These are phyloP conservation scores for Salticus scenicus DNA, from an alignment of 2,888 invertebrate species.

Conservation along the genomic window DNA sequence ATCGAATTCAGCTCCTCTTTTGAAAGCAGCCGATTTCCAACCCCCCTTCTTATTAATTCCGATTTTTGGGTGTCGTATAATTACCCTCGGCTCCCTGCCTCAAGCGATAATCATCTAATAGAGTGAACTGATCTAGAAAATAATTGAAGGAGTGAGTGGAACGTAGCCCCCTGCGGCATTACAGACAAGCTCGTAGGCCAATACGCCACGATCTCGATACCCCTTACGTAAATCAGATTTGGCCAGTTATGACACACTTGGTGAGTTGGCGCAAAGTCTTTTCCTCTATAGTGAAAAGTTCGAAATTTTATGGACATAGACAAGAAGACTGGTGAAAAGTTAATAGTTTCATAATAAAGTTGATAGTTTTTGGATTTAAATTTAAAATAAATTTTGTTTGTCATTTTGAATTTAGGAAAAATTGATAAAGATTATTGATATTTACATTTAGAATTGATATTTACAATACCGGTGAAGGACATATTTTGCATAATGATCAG, in stretches of 20 bases:
- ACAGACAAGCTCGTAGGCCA: not conserved
- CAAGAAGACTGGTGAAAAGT: too few relatives aligned
- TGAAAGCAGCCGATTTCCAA: not conserved
- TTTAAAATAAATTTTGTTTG: too few relatives aligned
- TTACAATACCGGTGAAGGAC: too few relatives aligned
- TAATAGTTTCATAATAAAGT: too few relatives aligned
- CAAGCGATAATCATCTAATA: conserved; percentile 68
- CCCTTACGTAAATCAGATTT: not conserved
- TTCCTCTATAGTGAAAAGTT: too few relatives aligned
- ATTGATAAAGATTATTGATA: too few relatives aligned
- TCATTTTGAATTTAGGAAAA: too few relatives aligned
- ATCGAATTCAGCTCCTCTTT: not conserved
- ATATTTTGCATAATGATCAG: too few relatives aligned
- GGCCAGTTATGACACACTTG: not conserved
- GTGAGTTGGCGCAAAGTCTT: too few relatives aligned
- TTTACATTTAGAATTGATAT: too few relatives aligned
- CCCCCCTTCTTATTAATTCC: conserved; percentile 22
- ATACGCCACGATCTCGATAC: not conserved
- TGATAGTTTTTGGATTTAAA: too few relatives aligned
- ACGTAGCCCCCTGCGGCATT: not conserved
- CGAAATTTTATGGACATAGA: too few relatives aligned
- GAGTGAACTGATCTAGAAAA: conserved; percentile 70
- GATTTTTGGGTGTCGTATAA: conserved; percentile 41
- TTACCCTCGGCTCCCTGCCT: conserved; percentile 54
- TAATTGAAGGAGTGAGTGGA: conserved; percentile 65